phyloP scores from a whole-genome alignment of 2,113 vertebrate genomes.

The Vimba vimba region DNA sequence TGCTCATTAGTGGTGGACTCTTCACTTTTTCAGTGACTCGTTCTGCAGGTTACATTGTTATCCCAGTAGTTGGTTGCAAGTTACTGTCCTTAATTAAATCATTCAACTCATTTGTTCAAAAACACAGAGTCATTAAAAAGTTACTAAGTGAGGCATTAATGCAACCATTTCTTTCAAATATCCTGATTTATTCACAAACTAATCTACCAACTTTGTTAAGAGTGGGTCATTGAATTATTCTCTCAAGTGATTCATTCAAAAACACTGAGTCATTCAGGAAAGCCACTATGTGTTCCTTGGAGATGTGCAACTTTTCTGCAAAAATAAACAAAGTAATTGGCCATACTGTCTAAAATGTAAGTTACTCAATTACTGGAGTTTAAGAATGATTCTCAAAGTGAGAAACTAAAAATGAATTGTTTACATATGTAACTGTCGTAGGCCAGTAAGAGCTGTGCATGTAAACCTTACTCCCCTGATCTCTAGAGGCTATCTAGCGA shows the following conservation, averaged over 20 bases:
- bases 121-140: too few species aligned
- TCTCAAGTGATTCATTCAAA: neutral
- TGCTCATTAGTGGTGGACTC: neutral
- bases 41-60: neutral
- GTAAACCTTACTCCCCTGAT: too few species aligned
- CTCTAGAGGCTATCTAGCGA: too few species aligned
- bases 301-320: neutral
- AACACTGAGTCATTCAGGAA: neutral
- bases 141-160: neutral
- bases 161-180: neutral
- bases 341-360: neutral
- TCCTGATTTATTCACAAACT: neutral
- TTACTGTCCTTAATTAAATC: too few species aligned
- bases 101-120: neutral
- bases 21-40: neutral
- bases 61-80: neutral
- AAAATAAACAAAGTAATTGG: neutral
- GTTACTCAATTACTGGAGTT: neutral
- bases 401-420: neutral
- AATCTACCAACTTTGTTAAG: neutral
- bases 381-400: neutral
- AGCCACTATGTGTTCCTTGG: neutral
- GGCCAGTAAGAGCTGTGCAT: too few species aligned
- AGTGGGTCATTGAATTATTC: neutral
- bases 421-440: neutral